Evolutionary conservation across 2,797 vertebrate species (phyloP), one percentile per base, ranked within the genome.

Genomic region (Margarornis squamiger): DNA sequence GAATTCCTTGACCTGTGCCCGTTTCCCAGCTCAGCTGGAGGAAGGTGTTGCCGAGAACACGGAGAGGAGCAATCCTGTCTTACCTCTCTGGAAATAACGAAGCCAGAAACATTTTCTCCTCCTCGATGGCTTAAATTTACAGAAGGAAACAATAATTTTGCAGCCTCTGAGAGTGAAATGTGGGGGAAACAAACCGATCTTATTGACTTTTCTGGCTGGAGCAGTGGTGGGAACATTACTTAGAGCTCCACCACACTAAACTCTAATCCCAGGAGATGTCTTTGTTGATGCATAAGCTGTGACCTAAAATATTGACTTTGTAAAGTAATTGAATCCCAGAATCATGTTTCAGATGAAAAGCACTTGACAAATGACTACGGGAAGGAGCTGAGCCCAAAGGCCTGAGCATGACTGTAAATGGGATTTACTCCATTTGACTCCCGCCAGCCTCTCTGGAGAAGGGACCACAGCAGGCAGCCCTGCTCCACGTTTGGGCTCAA

Each of bases 271-370:
- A 20, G 24, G 87, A 97, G 96, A 95, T 66, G 91, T 80, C 91
- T 95, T 85, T 95, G 94, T 89, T 95, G 93, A 97, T 97, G 93
- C 94, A 91, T 85, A 92, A 94, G 95, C 91, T 90, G 90, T 92
- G 92, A 96, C 95, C 94, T 96, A 93, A 97, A 97, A 96, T 97
- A 96, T 96, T 97, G 96, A 97, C 95, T 97, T 95, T 86, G 92
- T 96, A 84, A 96, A 93, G 94, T 96, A 97, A 97, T 94, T 97
- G 94, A 97, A 97, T 96, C 95, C 88, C 70, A 70, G 91, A 95
- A 88, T 95, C 93, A 84, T 95, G 96, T 96, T 96, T 88, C 90
- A 91, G 95, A 94, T 91, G 94, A 94, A 96, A 95, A 94, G 92
- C 61, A 54, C 94, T 97, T 94, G 96, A 97, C 88, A 78, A 95